Evolutionary conservation across 2,797 vertebrate genomes (phyloP), one percentile per base, ranked within the genome.

Genomic region (Chaetodon trifasciatus): DNA sequence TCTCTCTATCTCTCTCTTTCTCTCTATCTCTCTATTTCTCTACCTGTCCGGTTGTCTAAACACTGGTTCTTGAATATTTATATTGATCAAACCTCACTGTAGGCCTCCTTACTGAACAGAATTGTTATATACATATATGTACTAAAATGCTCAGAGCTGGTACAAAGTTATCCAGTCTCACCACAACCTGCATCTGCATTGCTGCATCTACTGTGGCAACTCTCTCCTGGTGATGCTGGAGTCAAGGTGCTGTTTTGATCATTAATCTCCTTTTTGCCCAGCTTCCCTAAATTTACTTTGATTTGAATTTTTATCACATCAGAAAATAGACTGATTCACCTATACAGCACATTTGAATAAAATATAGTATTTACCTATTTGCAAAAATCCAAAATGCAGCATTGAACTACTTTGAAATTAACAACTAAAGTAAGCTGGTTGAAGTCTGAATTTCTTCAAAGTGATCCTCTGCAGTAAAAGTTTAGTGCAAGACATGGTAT

Each of bases 1-100:
- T 73, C 58, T 74, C 44, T 28, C 52, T 75, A 2, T 61, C 88
- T 85, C 58, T 74, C 44, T 23, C 52, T 75, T 3, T 63, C 39
- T 28, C 55, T 32, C 57, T 21, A 17, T 5, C 42, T 28, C 4
- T 19, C 44, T 13, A 13, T 57, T 8, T 57, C 17, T 6, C 12
- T 63, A 21, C 32, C 58, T 66, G 60, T 66, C 72, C 77, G 73
- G 66, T 68, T 39, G 17, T 67, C 47, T 47, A 37, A 75, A 71
- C 50, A 64, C 73, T 82, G 83, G 23, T 73, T 70, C 23, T 70
- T 64, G 24, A 74, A 65, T 32, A 68, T 35, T 61, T 49, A 15
- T 49, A 19, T 62, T 12, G 61, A 46, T 44, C 50, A 62, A 32
- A 60, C 24, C 24, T 46, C 32, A 57, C 70, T 35, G 58, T 57